Evolutionary conservation across 2,113 vertebrate genomes (phyloP).

Genomic region (Seriola quinqueradiata): DNA sequence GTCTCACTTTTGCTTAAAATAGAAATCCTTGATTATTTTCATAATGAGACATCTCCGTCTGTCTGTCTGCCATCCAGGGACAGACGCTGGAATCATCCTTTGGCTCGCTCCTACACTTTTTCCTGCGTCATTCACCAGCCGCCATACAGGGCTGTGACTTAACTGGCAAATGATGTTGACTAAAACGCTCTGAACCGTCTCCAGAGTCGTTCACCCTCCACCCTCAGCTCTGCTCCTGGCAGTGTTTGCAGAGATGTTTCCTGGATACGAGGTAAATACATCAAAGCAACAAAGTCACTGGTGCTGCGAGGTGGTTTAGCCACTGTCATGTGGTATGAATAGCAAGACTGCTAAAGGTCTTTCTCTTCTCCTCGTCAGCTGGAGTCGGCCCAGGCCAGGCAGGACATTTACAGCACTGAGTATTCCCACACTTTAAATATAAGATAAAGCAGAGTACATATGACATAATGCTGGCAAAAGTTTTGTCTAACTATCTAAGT

Average conservation of each 20-base stretch:
- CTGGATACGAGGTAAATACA: conserved; percentile 75
- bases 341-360: conserved; percentile 32
- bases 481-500: neutral
- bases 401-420: neutral
- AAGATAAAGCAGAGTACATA: neutral
- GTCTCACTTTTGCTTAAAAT: neutral
- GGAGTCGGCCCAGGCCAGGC: neutral
- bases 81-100: conserved; percentile 38
- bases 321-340: conserved; percentile 31
- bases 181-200: conserved; percentile 53
- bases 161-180: conserved; percentile 41
- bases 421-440: conserved; percentile 7
- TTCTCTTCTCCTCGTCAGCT: neutral
- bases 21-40: conserved; percentile 2
- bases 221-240: conserved; percentile 41
- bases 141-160: conserved; percentile 29
- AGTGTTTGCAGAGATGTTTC: conserved; percentile 58
- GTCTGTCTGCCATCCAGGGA: conserved; percentile 30
- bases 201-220: conserved; percentile 21
- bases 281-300: conserved; percentile 51
- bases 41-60: neutral
- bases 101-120: conserved; percentile 27
- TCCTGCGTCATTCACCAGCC: conserved; percentile 32
- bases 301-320: conserved; percentile 28
- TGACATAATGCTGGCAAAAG: neutral